Percentiles rank a stretch among this genome's conserved stretches.
phyloP scores from a whole-genome alignment of 2,113 vertebrate species.

The Elephantulus edwardii region DNA sequence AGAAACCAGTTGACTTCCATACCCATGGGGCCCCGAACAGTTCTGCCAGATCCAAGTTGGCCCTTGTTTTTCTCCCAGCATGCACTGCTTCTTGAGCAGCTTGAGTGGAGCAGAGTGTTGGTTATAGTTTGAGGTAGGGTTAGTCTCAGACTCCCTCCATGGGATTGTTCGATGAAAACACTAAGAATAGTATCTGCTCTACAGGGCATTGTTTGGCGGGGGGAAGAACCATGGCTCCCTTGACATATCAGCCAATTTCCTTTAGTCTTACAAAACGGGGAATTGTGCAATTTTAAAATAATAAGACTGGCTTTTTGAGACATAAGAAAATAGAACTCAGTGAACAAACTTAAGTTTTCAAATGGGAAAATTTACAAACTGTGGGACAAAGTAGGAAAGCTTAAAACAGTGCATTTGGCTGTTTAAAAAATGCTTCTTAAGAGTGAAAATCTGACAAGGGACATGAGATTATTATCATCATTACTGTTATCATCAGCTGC shows the following conservation, averaged over 20 bases:
- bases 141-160: not conserved
- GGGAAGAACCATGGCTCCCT: not conserved
- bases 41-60: not conserved
- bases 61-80: not conserved
- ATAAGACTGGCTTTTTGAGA: not conserved
- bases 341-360: slow-evolving; percentile 1
- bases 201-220: not conserved
- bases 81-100: not conserved
- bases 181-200: not conserved
- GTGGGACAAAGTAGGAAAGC: not conserved
- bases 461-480: too few species aligned
- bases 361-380: slow-evolving; percentile 1
- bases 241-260: not conserved
- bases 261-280: slow-evolving; percentile 39
- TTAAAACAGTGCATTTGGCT: not conserved
- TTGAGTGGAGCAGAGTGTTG: not conserved
- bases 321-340: not conserved
- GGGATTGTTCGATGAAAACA: not conserved
- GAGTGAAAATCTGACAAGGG: not conserved
- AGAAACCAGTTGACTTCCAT: not conserved
- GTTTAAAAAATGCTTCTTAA: not conserved
- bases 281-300: not conserved
- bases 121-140: not conserved
- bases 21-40: not conserved
- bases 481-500: not conserved